Evolutionary conservation across 2,888 invertebrate genomes (phyloP), one percentile per base, ranked within the genome.

Genomic region (Melieria crassipennis): DNA sequence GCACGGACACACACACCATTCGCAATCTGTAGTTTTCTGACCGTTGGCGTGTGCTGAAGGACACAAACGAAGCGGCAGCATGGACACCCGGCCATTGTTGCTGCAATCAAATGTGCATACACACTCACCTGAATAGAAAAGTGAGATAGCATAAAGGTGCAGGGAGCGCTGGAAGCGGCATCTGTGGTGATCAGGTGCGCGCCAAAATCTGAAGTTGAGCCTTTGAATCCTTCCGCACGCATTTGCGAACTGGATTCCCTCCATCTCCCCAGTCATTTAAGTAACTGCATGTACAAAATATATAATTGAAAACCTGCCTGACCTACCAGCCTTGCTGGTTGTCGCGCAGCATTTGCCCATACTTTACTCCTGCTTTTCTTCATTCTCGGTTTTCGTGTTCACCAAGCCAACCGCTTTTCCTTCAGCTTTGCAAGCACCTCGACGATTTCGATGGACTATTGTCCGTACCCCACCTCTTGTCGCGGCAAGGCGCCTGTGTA

Each of bases 271-370:
- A 13, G 7, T 13, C 9, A 47, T 48, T 16, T 16, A 47, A 1
- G 42, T n/a, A 43, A 16, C 43, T 64, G 30, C 30, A 3, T 30
- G 30, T 45, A 45, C 5, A 9, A 62, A 2, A 47, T 16, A 47
- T 9, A 65, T 10, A 45, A 10, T 45, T 16, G 7, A 13, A 46
- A 3, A 13, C 13, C 9, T 46, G 10, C 11, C 11, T 58, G 30
- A 30, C 48, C 67, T 52, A 60, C 67, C 67, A 60, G 67, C 61
- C 61, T 10, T 67, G 67, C 67, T 60, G 60, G 67, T 67, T 60
- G 50, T 10, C 50, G 9, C 11, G 4, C 42, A 58, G 58, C 60
- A 67, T 60, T 57, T 58, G 48, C 57, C 6, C 67, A 45, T 60
- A 45, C 16, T 60, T 66, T 58, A 60, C 67, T 67, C 13, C 50